A percentile compares a stretch with the other conserved stretches of the same genome.
These are phyloP conservation scores for Australoheros scitulus DNA, from an alignment of 2,113 vertebrate genomes.

Conservation along the genomic window DNA sequence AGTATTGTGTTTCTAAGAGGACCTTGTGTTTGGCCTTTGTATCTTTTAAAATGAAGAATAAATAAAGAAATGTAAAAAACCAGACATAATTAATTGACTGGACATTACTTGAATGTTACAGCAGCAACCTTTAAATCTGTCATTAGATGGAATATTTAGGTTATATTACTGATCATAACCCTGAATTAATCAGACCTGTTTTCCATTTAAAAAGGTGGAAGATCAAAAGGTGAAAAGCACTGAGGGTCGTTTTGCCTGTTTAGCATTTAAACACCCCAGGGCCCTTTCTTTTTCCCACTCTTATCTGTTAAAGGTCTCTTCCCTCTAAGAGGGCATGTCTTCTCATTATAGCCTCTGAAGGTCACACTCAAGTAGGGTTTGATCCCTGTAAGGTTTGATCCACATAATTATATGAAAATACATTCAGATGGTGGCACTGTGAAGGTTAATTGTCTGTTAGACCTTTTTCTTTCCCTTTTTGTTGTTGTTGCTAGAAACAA, in stretches of 20 bases:
- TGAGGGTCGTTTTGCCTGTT: constrained; percentile 62
- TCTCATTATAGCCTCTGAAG: constrained; percentile 40
- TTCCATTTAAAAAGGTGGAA: constrained; percentile 72
- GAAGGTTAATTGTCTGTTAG: neutral
- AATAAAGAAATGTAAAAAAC: constrained; percentile 54
- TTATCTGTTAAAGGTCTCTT: constrained; percentile 46
- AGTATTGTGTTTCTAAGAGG: constrained; percentile 55
- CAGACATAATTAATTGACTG: neutral
- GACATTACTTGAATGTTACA: neutral
- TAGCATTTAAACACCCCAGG: constrained; percentile 65
- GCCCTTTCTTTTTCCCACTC: constrained; percentile 34
- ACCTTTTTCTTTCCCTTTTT: rapidly evolving
- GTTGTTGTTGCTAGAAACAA: neutral
- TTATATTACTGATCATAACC: constrained; percentile 4
- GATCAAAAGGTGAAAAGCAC: constrained; percentile 57
- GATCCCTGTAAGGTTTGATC: constrained; percentile 3
- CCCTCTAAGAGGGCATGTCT: constrained; percentile 25
- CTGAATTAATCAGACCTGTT: constrained; percentile 60
- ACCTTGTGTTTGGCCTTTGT: constrained; percentile 62
- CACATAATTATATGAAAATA: neutral
- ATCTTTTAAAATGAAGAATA: constrained; percentile 54
- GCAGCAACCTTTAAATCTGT: neutral
- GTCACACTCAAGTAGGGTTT: constrained; percentile 33
- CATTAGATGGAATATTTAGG: constrained; percentile 7
- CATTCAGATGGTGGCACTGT: neutral